Evolutionary conservation across 2,113 vertebrate genomes (phyloP), one percentile per base, ranked within the genome.

Genomic region (Zapus hudsonius): DNA sequence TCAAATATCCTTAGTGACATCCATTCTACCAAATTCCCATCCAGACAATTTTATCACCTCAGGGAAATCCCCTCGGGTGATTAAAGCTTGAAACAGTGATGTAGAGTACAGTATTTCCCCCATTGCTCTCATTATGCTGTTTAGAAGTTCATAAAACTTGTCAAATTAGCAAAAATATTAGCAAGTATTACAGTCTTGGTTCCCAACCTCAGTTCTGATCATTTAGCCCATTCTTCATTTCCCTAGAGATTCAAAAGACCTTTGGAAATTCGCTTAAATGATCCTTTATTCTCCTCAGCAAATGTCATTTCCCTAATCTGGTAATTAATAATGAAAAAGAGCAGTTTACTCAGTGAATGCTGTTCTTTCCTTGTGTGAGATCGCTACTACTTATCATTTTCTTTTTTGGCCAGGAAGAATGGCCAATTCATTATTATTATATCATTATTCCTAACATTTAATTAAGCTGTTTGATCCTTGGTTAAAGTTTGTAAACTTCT

Each of bases 241-340:
- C 57, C 94, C 92, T 96, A 61, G 36, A 95, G 40, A 38, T 78
- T 96, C 55, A 84, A 96, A 92, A 40, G 67, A 96, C 91, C 40
- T 94, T 95, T 92, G 94, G n/a, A 57, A 93, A 95, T 94, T 95
- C 70, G 78, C 96, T 96, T 95, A 97, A 94, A 86, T 82, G 69
- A 95, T 95, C 78, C 82, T 74, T 78, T 97, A 90, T 92, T 97
- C 98, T 97, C 78, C 90, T 97, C 95, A 95, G 67, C 95, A 97
- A 97, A 95, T 97, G 86, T 94, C 90, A 88, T 95, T 98, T 97
- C 74, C 87, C 59, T 96, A 93, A 96, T 95, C 93, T 88, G 96
- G 83, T 97, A 97, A 98, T 98, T 98, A 98, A 97, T 96, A 95
- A 97, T 83, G 97, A 97, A 75, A 55, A 97, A 96, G 97, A 86